Evolutionary conservation across 2,888 invertebrate species (phyloP), one percentile per base, ranked within the genome.

Genomic region (Tanypteryx hageni): DNA sequence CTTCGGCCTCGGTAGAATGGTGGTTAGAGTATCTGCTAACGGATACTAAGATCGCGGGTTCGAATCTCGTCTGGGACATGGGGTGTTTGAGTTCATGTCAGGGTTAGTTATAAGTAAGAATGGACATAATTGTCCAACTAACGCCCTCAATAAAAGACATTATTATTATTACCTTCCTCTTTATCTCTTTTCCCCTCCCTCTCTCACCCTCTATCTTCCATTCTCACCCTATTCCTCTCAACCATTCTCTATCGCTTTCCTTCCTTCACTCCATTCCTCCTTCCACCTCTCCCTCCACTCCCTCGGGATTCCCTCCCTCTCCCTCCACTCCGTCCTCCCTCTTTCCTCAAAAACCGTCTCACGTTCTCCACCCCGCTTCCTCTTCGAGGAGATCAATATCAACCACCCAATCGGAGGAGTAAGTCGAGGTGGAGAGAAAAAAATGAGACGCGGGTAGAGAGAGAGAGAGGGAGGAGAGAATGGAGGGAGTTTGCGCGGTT

Each of bases 331-430:
- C n/a, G 13, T 18, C 44, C 1, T n/a, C 83, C 83, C 18, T 61
- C 86, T 44, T 64, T 64, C 64, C 68, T 68, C 64, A 11, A 31
- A 61, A 27, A 31, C 27, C 64, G 14, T 31, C 81, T 82, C 81
- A 44, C 14, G 57, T 13, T 16, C 86, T 86, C 86, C 27, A 11
- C 31, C 61, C 57, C 61, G 64, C 86, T 86, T 27, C 64, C 89
- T 89, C 59, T 27, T 59, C 31, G 22, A 64, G 61, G 86, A 89
- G 89, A 89, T 89, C 89, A 89, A 89, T 89, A 89, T 89, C 89
- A 89, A 64, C 89, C 89, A 89, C 64, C 89, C 89, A 89, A 89
- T 89, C 89, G 64, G 89, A 89, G 89, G 89, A 89, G 89, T 68
- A 89, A 64, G 68, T 89, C 86, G 86, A 86, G 86, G 86, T 18